Evolutionary conservation across 2,113 vertebrate species (phyloP).

Genomic region (Hippocampus comes): DNA sequence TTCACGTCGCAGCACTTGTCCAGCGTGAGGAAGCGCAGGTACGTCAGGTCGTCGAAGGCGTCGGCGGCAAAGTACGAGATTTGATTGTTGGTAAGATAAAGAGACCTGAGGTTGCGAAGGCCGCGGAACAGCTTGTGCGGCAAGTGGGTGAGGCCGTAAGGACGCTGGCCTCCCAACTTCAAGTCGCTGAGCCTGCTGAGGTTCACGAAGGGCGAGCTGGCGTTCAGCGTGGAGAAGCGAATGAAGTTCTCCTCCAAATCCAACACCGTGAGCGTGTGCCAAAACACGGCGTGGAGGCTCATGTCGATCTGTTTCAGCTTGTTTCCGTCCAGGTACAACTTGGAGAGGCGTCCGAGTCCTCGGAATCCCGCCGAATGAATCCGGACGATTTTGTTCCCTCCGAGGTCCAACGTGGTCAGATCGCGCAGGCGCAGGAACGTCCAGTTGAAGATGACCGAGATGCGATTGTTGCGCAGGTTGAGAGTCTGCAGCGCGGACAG

Average conservation of each 20-base stretch:
- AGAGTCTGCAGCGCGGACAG: slow-evolving; percentile 69
- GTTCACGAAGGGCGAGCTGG: slow-evolving; percentile 63
- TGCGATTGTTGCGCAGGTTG: slow-evolving; percentile 78
- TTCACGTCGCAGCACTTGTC: slow-evolving; percentile 70
- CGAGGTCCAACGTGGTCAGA: slow-evolving; percentile 75
- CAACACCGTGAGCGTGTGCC: slow-evolving; percentile 70
- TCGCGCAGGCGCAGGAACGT: slow-evolving; percentile 64
- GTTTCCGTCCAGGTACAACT: slow-evolving; percentile 80
- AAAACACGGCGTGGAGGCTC: slow-evolving; percentile 42
- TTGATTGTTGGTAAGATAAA: slow-evolving; percentile 72
- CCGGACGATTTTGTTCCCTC: slow-evolving; percentile 75
- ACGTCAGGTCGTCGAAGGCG: slow-evolving; percentile 75
- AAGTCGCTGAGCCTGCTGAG: slow-evolving; percentile 62
- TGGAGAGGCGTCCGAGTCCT: slow-evolving; percentile 66
- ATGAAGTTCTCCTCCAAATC: slow-evolving; percentile 67
- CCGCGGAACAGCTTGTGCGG: slow-evolving; percentile 64
- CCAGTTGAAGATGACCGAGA: slow-evolving; percentile 72
- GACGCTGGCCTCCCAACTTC: slow-evolving; percentile 63
- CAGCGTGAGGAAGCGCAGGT: slow-evolving; percentile 68
- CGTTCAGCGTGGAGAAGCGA: slow-evolving; percentile 10
- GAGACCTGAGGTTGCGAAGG: slow-evolving; percentile 55
- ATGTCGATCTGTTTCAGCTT: slow-evolving; percentile 62
- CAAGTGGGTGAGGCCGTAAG: slow-evolving; percentile 61
- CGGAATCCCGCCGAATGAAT: slow-evolving; percentile 58
- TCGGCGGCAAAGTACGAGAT: slow-evolving; percentile 60